Percentiles rank a stretch among this genome's conserved stretches.
phyloP scores from a whole-genome alignment of 2,888 invertebrate genomes.

The Philaethria dido region DNA sequence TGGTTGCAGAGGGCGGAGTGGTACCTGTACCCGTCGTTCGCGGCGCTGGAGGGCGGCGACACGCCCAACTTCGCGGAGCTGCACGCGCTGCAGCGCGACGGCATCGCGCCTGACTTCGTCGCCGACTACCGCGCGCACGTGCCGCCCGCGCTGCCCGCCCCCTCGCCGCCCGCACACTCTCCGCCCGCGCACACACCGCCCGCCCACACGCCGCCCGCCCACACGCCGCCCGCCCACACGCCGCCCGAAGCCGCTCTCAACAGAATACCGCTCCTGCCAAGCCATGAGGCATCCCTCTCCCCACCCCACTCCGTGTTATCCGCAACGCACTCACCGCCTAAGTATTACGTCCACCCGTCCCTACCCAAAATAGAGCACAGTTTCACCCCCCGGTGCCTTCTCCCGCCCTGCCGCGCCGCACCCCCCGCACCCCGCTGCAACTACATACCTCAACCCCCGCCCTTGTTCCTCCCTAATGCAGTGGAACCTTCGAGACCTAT shows the following conservation, averaged over 20 bases:
- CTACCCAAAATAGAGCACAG: background rate
- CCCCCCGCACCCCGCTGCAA: background rate
- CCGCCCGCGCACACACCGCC: conserved; percentile 34
- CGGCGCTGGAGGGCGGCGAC: conserved; percentile 77
- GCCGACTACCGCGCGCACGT: conserved; percentile 70
- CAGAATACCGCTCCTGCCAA: no score
- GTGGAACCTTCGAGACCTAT: background rate
- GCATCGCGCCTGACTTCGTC: conserved; percentile 72
- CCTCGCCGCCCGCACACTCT: conserved; percentile 27
- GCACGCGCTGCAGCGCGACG: conserved; percentile 67
- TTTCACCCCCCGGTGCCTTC: conserved; percentile 12
- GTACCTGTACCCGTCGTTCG: conserved; percentile 81
- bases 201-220: conserved; percentile 29
- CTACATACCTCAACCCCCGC: conserved; percentile 1
- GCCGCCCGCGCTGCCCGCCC: conserved; percentile 53
- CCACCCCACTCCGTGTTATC: no score
- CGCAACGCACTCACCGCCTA: no score
- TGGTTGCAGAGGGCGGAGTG: conserved; percentile 67
- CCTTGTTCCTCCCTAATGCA: background rate
- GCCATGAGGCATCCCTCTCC: no score
- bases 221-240: conserved; percentile 25
- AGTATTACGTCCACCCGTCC: conserved; percentile 1
- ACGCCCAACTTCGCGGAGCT: conserved; percentile 74
- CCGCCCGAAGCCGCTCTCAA: conserved; percentile 20
- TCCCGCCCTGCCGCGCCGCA: background rate